Percentiles rank a stretch among this genome's conserved stretches.
Evolutionary conservation across 2,113 vertebrate genomes (phyloP).

Genomic region (Gymnobelideus leadbeateri): DNA sequence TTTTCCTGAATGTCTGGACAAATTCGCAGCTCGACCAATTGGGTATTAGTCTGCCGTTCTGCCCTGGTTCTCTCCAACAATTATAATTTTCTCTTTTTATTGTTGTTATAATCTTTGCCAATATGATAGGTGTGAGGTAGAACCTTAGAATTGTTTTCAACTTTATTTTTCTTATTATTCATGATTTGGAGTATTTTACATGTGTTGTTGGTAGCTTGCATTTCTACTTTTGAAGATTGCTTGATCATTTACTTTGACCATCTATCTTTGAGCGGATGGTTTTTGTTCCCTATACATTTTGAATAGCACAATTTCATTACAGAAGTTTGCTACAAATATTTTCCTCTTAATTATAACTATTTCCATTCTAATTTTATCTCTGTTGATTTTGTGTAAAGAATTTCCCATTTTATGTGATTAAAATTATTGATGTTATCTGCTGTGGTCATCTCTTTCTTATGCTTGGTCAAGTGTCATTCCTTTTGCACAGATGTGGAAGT

Average conservation of each 20-base stretch:
- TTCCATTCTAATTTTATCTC: neutral
- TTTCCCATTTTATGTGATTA: neutral
- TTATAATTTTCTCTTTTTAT: neutral
- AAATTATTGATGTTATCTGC: neutral
- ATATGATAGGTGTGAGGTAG: neutral
- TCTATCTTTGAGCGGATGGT: neutral
- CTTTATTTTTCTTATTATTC: neutral
- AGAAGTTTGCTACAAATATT: neutral
- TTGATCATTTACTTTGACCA: neutral
- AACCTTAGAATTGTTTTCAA: neutral
- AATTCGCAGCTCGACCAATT: neutral
- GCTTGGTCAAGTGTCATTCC: neutral
- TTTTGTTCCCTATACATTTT: neutral
- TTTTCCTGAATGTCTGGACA: neutral
- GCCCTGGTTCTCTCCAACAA: neutral
- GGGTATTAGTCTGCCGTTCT: neutral
- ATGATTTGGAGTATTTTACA: neutral
- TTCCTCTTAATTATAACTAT: neutral
- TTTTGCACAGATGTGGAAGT: too few species aligned
- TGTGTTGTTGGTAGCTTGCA: neutral
- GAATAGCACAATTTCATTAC: neutral
- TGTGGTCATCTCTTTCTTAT: neutral
- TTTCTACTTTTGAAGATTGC: neutral
- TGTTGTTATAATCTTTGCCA: neutral
- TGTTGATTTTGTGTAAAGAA: neutral